Conservation (phyloP, 2,888 invertebrate species). For the Epirrhoe alternata region DNA sequence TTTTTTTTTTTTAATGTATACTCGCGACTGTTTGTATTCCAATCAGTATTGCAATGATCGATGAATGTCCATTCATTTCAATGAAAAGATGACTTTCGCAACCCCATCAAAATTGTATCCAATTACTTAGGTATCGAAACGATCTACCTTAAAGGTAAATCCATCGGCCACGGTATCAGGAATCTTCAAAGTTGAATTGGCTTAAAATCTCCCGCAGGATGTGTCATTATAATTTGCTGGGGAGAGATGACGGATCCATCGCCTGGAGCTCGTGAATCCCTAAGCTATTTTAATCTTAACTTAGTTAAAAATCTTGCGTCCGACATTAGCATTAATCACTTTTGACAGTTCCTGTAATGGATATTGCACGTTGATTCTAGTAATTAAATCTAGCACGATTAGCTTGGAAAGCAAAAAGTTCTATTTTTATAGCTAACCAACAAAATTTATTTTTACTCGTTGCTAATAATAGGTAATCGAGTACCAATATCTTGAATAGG, state of each 20-base stretch:
- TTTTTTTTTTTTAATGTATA: conserved; percentile 48
- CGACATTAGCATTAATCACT: conserved; percentile 83
- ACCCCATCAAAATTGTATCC: conserved; percentile 26
- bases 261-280: conserved; percentile 75
- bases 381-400: conserved; percentile 36
- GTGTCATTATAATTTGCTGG: conserved; percentile 83
- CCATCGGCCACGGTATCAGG: conserved; percentile 64
- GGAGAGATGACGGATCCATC: conserved; percentile 82
- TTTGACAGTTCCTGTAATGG: conserved; percentile 80
- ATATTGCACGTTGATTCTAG: conserved; percentile 53
- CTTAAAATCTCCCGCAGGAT: conserved; percentile 81
- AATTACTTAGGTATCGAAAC: conserved; percentile 37
- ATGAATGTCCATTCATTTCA: conserved; percentile 5
- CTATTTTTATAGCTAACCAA: neutral
- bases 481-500: too few species aligned
- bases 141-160: conserved; percentile 56
- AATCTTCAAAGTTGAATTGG: conserved; percentile 77
- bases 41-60: neutral
- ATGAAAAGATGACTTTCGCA: conserved; percentile 11
- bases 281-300: conserved; percentile 85
- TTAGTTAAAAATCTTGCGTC: conserved; percentile 85
- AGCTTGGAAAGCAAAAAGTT: conserved; percentile 13
- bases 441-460: too few species aligned
- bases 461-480: too few species aligned
- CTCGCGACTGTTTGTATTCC: neutral